Conservation (phyloP, 2,797 vertebrate species). For the Lithobates sylvaticus region DNA sequence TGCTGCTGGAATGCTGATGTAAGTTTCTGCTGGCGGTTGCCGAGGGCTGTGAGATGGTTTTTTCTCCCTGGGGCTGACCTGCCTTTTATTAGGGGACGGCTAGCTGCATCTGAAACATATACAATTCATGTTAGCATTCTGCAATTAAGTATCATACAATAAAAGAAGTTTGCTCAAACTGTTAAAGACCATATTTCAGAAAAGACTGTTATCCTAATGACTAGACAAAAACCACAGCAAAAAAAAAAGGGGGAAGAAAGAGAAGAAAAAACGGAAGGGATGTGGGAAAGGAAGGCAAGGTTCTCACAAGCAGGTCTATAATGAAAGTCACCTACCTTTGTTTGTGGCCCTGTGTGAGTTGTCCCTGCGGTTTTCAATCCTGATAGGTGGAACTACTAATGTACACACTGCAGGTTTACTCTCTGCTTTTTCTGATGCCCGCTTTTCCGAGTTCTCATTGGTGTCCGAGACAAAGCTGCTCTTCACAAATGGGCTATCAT, state of each 20-base stretch:
- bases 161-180: no score
- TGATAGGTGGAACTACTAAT: slow-evolving; percentile 91
- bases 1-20: slow-evolving; percentile 88
- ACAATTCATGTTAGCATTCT: background rate
- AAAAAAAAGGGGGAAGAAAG: no score
- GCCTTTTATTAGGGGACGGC: slow-evolving; percentile 84
- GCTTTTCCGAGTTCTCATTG: slow-evolving; percentile 84
- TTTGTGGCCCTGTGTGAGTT: slow-evolving; percentile 78
- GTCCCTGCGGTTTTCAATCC: slow-evolving; percentile 83
- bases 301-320: background rate
- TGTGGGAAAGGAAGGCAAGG: no score
- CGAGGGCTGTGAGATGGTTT: slow-evolving; percentile 80
- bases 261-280: no score
- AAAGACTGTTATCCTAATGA: no score
- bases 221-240: no score
- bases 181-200: no score
- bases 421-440: slow-evolving; percentile 80
- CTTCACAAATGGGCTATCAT: slow-evolving; percentile 87
- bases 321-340: slow-evolving; percentile 77
- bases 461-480: slow-evolving; percentile 82
- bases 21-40: slow-evolving; percentile 90
- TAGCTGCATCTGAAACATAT: slow-evolving; percentile 79
- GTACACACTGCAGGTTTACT: slow-evolving; percentile 87
- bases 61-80: slow-evolving; percentile 83
- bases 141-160: no score